Percentiles rank a stretch among this genome's conserved stretches.
phyloP scores from a whole-genome alignment of 64 coral and sea anemone genomes.

The Actinia tenebrosa region DNA sequence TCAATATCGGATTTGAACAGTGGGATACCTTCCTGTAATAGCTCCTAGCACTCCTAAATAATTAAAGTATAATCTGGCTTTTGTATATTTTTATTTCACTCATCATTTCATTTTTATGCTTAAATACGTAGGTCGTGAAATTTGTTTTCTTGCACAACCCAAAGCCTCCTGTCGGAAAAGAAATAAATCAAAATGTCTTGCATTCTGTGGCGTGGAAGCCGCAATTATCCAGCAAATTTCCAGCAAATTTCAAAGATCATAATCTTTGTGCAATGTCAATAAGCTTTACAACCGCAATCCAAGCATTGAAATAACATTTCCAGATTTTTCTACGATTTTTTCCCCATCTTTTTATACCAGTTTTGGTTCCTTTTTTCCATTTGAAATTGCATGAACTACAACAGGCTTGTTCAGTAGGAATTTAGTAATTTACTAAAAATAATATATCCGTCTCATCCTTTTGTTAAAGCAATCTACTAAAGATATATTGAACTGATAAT shows the following conservation, averaged over 20 bases:
- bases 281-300: not conserved
- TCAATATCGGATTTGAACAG: not conserved
- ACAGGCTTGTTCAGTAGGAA: too few relatives aligned
- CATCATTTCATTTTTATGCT: too few relatives aligned
- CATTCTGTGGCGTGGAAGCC: not conserved
- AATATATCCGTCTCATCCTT: too few relatives aligned
- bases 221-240: not conserved
- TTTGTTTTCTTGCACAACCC: too few relatives aligned
- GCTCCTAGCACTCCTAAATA: not conserved
- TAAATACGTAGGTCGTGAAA: too few relatives aligned
- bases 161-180: not conserved
- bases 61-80: not conserved
- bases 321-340: not conserved
- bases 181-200: not conserved
- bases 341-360: too few relatives aligned
- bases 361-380: too few relatives aligned
- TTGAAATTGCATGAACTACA: too few relatives aligned
- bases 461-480: too few relatives aligned
- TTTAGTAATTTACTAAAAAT: too few relatives aligned
- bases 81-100: not conserved
- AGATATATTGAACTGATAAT: too few relatives aligned
- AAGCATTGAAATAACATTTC: not conserved
- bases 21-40: not conserved
- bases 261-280: not conserved
- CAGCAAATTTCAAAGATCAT: not conserved